phyloP scores from a whole-genome alignment of 2,113 vertebrate species.

The Eolophus roseicapilla region DNA sequence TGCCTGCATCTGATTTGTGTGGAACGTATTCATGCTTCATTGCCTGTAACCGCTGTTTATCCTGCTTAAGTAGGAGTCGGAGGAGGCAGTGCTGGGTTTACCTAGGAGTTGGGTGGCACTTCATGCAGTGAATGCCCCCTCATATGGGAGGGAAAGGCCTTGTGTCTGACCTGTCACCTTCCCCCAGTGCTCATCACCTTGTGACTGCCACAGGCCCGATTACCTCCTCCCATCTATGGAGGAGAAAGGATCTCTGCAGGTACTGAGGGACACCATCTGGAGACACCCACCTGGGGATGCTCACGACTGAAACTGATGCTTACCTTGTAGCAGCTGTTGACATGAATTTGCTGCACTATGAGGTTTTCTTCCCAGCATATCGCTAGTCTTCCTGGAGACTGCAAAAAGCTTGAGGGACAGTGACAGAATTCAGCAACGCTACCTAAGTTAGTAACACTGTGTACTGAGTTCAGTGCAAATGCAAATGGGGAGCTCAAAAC shows the following conservation, averaged over 20 bases:
- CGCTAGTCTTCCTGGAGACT: background rate
- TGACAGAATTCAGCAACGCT: background rate
- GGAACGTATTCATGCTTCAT: background rate
- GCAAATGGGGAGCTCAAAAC: background rate
- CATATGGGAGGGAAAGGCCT: background rate
- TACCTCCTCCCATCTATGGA: background rate
- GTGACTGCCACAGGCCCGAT: background rate
- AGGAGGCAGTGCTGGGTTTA: background rate
- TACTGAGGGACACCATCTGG: background rate
- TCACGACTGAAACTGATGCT: rapidly evolving
- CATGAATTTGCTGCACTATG: rapidly evolving
- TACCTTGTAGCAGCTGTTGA: background rate
- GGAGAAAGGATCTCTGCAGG: background rate
- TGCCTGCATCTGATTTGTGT: background rate
- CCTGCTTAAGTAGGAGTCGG: background rate
- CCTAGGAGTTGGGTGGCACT: background rate
- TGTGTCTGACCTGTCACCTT: background rate
- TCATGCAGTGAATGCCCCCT: background rate
- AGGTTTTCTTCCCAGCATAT: rapidly evolving
- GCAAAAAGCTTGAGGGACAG: background rate
- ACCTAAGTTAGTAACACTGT: background rate
- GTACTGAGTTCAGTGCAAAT: background rate
- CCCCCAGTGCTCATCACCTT: background rate
- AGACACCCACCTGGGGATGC: background rate
- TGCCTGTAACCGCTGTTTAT: background rate